Base-by-base conservation (phyloP, 2,888 invertebrate genomes). In the Deilephila elpenor region DNA sequence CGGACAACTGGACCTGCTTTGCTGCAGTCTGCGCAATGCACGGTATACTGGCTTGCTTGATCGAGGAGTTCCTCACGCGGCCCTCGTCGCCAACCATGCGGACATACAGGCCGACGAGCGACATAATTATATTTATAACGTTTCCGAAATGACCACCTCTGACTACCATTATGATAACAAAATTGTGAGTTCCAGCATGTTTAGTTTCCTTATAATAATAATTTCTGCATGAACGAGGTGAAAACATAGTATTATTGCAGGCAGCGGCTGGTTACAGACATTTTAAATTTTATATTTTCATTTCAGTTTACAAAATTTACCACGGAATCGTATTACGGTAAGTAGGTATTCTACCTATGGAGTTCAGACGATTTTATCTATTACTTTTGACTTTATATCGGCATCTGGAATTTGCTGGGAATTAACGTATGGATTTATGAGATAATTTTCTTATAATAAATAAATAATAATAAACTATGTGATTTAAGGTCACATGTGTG, bases 1-100 rank as follows among this genome's bases (percentile, higher is more conserved):
- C 81, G 94, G 94, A 0, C 94, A 94, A 79, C 75, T 93, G n/a
- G 94, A 94, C 71, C 75, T 94, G 0, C 75, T 93, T 0, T 93
- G 93, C 82, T 94, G 93, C 78, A 89, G 91, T 53, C 81, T 93
- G 0, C 88, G 93, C 56, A 94, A 94, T 77, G 85, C 80, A 1
- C 88, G 93, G 1, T 91, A 86, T 81, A 90, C 93, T 0, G 93
- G 90, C 0, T 78, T 93, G 61, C 79, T 94, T 59, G 83, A 79
- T 64, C 73, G 75, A 1, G 92, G 90, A 0, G 87, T 89, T 4
- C 75, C 72, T 2, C 88, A 92, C 72, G 67, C 77, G 0, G 80
- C 86, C 0, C 71, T 93, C 5, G 77, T 76, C 0, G 76, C 74
- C 0, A 75, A 76, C 0, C 78, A 84, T 70, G 70, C 74, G 0